Base-by-base conservation (phyloP, 2,888 invertebrate species). In the Lymantria dispar region DNA sequence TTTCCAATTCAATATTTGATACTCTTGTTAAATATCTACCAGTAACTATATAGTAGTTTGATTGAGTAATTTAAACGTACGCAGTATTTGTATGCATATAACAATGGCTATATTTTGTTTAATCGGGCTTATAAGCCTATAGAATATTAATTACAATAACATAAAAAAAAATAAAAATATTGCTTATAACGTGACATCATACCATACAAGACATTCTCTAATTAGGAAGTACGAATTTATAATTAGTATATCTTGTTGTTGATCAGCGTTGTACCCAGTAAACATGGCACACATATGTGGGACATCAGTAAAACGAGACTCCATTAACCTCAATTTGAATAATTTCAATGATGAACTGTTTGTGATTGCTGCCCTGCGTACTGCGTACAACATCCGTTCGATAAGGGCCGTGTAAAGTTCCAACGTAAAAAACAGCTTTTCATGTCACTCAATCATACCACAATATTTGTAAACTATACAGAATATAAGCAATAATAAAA, bases 251-350 rank as follows among this genome's bases (percentile, higher is more conserved):
- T 83, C 73, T 80, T 80, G 81, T 83, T 84, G 78, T 85, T 82
- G 81, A 81, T 82, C 80, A 82, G 76, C 76, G 76, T 68, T 72
- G 74, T 70, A 72, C 68, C 70, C 76, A 75, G 82, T 85, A 85
- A 87, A 84, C 86, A 89, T 87, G 87, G 84, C 75, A 79, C 83
- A 83, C 89, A 91, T 85, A 82, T 89, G 89, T 87, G 87, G 77
- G 86, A 85, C 90, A 86, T 81, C 78, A 83, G 80, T 81, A 78
- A 80, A 80, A 83, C 80, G 78, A 83, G 78, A 82, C 77, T 80
- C 85, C 80, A 87, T 89, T 89, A 89, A 90, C 89, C 90, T 89
- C 85, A 83, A 85, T 91, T 86, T 78, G 74, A 85, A 84, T 86
- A 80, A 83, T 83, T 85, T 85, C 80, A 85, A 85, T 84, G 80